Evolutionary conservation across 2,113 vertebrate species (phyloP).

Genomic region (Xiphophorus maculatus): DNA sequence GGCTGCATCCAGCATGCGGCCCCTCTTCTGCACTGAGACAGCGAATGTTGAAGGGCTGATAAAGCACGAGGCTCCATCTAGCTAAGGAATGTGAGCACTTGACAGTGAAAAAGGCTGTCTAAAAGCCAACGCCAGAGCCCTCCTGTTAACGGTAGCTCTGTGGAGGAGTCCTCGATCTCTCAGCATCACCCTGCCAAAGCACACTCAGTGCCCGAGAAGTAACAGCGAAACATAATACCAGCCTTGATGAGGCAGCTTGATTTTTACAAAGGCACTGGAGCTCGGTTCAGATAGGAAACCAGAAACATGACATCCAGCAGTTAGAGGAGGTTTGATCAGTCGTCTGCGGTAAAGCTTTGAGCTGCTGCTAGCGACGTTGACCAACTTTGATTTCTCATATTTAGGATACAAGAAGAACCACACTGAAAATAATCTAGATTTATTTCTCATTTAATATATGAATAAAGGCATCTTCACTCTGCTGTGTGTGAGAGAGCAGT

Average conservation of each 20-base stretch:
- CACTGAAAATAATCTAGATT: neutral
- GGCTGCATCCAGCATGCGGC: constrained; percentile 25
- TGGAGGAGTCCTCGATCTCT: constrained; percentile 65
- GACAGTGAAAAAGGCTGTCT: constrained; percentile 62
- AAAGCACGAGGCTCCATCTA: constrained; percentile 58
- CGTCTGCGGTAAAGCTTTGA: neutral
- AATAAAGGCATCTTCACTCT: neutral
- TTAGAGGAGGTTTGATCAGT: neutral
- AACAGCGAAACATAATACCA: constrained; percentile 67
- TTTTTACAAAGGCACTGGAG: constrained; percentile 21
- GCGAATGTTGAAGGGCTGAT: constrained; percentile 58
- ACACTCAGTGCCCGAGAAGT: constrained; percentile 60
- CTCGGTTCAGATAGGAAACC: constrained; percentile 11
- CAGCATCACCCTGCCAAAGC: constrained; percentile 66
- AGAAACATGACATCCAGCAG: neutral
- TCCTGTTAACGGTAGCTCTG: constrained; percentile 60
- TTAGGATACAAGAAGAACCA: neutral
- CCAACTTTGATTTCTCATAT: neutral
- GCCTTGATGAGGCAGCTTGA: constrained; percentile 40
- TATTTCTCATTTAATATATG: neutral
- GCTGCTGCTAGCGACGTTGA: neutral
- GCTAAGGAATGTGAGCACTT: constrained; percentile 75
- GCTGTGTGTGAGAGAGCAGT: neutral
- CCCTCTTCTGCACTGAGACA: constrained; percentile 26
- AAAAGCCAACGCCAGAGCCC: constrained; percentile 51